A percentile compares a stretch with the other conserved stretches of the same genome.
Conservation (phyloP, 2,113 vertebrate genomes). For the Pseudolaguvia tuberculata region DNA sequence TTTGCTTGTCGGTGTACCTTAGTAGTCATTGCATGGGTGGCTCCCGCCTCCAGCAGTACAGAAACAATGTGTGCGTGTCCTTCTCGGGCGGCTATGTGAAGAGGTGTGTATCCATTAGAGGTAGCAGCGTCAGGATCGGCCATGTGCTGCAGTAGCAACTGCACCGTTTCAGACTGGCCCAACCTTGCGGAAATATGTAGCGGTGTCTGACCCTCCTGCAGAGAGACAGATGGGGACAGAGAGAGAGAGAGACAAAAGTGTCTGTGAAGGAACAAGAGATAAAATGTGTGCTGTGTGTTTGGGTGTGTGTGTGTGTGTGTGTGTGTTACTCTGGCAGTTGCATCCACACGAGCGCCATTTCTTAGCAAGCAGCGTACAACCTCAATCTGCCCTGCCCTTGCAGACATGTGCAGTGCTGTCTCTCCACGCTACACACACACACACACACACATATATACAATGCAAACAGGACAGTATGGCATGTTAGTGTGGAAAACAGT, state of each 20-base stretch:
- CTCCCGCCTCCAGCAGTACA: conserved; percentile 84
- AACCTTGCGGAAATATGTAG: conserved; percentile 94
- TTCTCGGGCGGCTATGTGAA: conserved; percentile 82
- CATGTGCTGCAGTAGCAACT: conserved; percentile 94
- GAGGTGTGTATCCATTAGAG: conserved; percentile 78
- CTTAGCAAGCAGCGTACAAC: conserved; percentile 93
- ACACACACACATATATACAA: conserved; percentile 26
- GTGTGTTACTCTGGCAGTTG: conserved; percentile 85
- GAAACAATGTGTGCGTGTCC: conserved; percentile 80
- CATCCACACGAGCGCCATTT: conserved; percentile 91
- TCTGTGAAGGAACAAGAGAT: conserved; percentile 47
- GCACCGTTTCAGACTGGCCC: conserved; percentile 95
- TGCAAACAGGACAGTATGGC: neutral
- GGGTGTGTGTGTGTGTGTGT: conserved; percentile 3
- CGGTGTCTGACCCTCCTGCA: conserved; percentile 95
- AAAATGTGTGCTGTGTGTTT: neutral
- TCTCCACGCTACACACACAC: conserved; percentile 80
- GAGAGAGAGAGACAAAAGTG: conserved; percentile 44
- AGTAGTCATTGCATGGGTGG: conserved; percentile 76
- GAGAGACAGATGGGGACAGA: conserved; percentile 36
- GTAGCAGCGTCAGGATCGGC: conserved; percentile 93
- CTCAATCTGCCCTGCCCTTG: conserved; percentile 94
- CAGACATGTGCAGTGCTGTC: conserved; percentile 94
- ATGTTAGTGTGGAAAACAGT: too few relatives aligned
- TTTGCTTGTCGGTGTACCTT: conserved; percentile 64